Evolutionary conservation across 2,888 invertebrate genomes (phyloP).

Genomic region (Cataglyphis livida): DNA sequence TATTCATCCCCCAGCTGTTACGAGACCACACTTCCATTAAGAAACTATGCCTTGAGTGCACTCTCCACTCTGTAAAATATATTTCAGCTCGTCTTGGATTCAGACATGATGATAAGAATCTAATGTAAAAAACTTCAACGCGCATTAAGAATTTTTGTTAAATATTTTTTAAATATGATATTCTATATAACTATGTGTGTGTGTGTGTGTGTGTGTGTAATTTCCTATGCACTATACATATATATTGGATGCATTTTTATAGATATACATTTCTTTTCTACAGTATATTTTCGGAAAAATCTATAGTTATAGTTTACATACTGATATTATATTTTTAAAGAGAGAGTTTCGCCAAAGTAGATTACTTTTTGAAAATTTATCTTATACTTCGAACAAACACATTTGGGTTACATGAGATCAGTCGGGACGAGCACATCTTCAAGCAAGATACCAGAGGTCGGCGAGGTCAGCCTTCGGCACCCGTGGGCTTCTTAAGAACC

Average conservation of each 20-base stretch:
- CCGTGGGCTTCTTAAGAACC: constrained; percentile 63
- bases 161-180: not conserved
- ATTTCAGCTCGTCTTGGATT: constrained; percentile 27
- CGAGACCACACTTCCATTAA: constrained; percentile 71
- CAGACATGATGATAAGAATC: not conserved
- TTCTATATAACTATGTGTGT: not conserved
- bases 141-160: not conserved
- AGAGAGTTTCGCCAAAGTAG: constrained; percentile 3
- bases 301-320: not conserved
- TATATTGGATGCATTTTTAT: not conserved
- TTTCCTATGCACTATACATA: not conserved
- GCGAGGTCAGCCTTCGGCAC: constrained; percentile 59
- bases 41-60: constrained; percentile 70
- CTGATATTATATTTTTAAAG: not conserved
- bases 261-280: not conserved
- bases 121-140: not conserved
- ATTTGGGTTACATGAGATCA: constrained; percentile 42
- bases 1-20: constrained; percentile 71
- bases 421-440: constrained; percentile 54
- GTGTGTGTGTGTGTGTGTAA: not conserved
- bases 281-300: not conserved
- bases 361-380: constrained; percentile 17
- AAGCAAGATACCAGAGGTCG: constrained; percentile 52
- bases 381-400: not conserved
- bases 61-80: constrained; percentile 54